These are phyloP conservation scores for Chelon labrosus DNA, from an alignment of 2,797 vertebrate species.

Conservation along the genomic window DNA sequence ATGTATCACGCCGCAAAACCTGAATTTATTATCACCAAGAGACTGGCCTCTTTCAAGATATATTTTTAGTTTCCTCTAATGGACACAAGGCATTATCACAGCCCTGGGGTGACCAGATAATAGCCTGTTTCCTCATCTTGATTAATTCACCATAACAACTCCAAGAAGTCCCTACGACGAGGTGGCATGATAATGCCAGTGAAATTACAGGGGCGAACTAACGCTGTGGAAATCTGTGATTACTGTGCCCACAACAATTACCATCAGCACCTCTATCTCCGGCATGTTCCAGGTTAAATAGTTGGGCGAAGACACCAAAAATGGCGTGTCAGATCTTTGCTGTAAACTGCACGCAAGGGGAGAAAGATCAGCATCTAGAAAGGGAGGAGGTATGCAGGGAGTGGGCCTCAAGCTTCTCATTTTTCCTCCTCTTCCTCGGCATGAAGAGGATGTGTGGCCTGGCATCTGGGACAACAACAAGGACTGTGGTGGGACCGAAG, in stretches of 20 bases:
- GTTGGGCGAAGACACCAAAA: not conserved
- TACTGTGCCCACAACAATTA: conserved; percentile 7
- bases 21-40: conserved; percentile 1
- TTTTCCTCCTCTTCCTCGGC: conserved; percentile 67
- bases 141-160: conserved; percentile 32
- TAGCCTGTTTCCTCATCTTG: not conserved
- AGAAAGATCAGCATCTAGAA: conserved; percentile 63
- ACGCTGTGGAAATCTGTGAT: conserved; percentile 4
- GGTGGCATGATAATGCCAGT: conserved; percentile 3
- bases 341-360: not conserved
- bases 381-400: conserved; percentile 83
- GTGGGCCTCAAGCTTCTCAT: conserved; percentile 84
- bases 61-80: conserved; percentile 3
- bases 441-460: conserved; percentile 70
- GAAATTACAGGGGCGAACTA: conserved; percentile 18
- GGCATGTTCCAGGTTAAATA: not conserved
- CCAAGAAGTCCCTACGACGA: conserved; percentile 1
- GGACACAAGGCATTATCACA: not conserved
- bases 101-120: conserved; percentile 8
- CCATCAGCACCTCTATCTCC: conserved; percentile 6
- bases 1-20: not conserved
- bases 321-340: conserved; percentile 7
- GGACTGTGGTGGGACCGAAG: conserved; percentile 86
- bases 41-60: conserved; percentile 6
- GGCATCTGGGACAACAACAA: conserved; percentile 87